These are phyloP conservation scores for Orientallactaga sibirica DNA, from an alignment of 2,797 vertebrate species.

Conservation along the genomic window DNA sequence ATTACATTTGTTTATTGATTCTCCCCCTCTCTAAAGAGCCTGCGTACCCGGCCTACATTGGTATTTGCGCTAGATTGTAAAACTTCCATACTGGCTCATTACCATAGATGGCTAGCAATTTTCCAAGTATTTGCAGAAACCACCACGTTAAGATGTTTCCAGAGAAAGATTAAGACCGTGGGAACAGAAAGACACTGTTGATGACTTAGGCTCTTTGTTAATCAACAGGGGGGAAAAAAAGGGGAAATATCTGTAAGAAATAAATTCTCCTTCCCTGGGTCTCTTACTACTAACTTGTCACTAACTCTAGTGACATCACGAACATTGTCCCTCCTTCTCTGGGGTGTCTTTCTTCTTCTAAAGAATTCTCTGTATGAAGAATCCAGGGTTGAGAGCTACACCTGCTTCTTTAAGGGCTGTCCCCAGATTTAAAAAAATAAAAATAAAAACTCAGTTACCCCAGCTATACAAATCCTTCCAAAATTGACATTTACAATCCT, in stretches of 20 bases:
- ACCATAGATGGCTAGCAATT: neutral
- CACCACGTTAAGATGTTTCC: neutral
- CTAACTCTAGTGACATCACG: neutral
- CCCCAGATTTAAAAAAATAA: neutral
- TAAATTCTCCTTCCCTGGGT: neutral
- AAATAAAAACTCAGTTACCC: neutral
- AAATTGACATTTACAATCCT: neutral
- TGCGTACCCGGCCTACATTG: neutral
- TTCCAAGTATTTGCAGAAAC: conserved; percentile 20
- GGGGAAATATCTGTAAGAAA: conserved; percentile 5
- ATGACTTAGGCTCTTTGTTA: neutral
- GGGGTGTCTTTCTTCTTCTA: neutral
- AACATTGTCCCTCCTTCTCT: neutral
- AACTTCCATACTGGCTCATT: neutral
- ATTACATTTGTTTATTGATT: conserved; percentile 46
- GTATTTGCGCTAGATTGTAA: conserved; percentile 2
- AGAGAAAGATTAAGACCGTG: conserved; percentile 12
- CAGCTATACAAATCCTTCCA: neutral
- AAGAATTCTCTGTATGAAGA: neutral
- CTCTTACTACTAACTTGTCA: neutral
- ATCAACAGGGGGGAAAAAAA: neutral
- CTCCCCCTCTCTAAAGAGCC: conserved; percentile 6
- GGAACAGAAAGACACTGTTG: neutral
- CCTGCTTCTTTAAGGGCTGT: neutral
- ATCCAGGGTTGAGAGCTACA: neutral